Conservation (phyloP, 2,888 invertebrate genomes). For the Cistogaster globosa region DNA sequence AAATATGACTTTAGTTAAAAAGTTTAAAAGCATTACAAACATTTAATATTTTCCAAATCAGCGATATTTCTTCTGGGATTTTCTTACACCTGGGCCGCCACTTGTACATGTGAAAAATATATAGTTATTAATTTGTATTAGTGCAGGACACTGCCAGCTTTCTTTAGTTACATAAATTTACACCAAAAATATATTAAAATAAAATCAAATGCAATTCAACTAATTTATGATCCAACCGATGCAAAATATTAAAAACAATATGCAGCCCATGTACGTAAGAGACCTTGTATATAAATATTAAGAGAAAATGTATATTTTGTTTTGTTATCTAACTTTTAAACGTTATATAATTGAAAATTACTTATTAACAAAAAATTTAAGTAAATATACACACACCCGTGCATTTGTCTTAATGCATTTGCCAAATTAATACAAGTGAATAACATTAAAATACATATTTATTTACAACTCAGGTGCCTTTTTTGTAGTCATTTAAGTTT, state of each 20-base stretch:
- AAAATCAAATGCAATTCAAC: too few relatives aligned
- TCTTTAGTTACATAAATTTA: not conserved
- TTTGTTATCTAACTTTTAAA: conserved; percentile 1
- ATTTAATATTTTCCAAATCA: not conserved
- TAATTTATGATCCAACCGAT: too few relatives aligned
- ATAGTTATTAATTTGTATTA: not conserved
- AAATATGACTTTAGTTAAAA: too few relatives aligned
- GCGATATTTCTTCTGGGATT: not conserved
- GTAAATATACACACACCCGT: conserved; percentile 21
- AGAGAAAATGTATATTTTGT: too few relatives aligned
- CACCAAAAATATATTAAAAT: too few relatives aligned
- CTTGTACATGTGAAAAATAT: not conserved
- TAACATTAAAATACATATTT: conserved; percentile 38
- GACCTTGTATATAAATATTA: too few relatives aligned
- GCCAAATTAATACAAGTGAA: not conserved
- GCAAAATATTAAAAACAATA: too few relatives aligned
- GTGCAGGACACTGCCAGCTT: conserved; percentile 7
- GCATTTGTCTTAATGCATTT: too few relatives aligned
- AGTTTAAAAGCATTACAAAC: not conserved
- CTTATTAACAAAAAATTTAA: conserved; percentile 62
- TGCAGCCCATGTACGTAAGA: too few relatives aligned
- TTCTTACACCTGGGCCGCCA: not conserved
- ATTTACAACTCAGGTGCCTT: conserved; percentile 81
- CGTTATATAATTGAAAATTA: not conserved
- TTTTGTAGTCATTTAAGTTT: conserved; percentile 80